Base-by-base conservation (phyloP, 2,888 invertebrate genomes). In the Bombylius major region DNA sequence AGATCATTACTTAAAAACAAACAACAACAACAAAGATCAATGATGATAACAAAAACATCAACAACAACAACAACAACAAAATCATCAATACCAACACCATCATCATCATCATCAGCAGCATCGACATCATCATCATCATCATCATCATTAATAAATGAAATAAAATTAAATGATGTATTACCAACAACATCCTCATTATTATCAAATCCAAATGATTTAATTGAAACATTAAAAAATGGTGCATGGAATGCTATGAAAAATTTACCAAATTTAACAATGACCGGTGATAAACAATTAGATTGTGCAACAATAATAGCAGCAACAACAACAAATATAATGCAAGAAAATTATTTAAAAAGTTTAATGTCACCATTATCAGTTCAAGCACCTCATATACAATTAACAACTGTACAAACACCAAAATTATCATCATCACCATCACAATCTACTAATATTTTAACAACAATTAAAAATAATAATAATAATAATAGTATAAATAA, bases 301-400 rank as follows among this genome's bases (percentile, higher is more conserved):
- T 56, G 49, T 53, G 42, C 58, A 5, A 54, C 58, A 13, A 50
- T 56, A 23, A 11, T 60, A 33, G 57, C 55, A 32, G 59, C 59
- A 12, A 56, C 56, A n/a, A 56, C 58, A 31, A 45, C 59, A 48
- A 60, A 58, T 54, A 46, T 55, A 42, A 55, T 58, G 50, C 60
- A 60, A 47, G 53, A 60, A 32, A 53, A 56, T 39, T 60, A 58
- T 58, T 55, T 59, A 48, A 48, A 56, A 51, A 59, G 51, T 50
- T 51, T 59, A 50, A 51, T 56, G 53, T 50, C 56, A 46, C 56
- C 56, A 45, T n/a, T 56, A 42, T 44, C 56, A 34, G 44, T 56
- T 14, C 56, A 56, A 55, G 5, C 45, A 14, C 45, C 45, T 11
- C 14, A 42, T 42, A 11, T 42, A 42, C 39, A 42, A 42, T 42